Conservation (phyloP, 2,888 invertebrate species). For the Onthophagus sagittarius region DNA sequence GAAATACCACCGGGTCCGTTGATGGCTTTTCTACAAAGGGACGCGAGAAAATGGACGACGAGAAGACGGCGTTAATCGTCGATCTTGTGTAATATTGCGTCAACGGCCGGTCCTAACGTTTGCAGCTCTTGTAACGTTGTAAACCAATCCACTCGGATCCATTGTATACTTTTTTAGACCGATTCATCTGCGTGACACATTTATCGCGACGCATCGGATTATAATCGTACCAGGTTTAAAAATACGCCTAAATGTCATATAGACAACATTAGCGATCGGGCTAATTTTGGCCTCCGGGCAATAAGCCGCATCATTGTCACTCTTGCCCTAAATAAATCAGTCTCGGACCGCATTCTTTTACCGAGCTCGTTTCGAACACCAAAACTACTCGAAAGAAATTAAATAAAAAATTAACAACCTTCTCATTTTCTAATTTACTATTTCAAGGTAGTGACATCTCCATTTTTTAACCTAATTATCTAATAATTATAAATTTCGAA, state of each 20-base stretch:
- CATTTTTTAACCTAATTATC: too few relatives aligned
- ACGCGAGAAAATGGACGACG: background rate
- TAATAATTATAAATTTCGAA: too few relatives aligned
- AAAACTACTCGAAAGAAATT: background rate
- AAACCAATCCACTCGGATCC: background rate
- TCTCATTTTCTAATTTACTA: too few relatives aligned
- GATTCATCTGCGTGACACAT: background rate
- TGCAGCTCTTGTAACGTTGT: background rate
- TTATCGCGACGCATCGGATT: background rate
- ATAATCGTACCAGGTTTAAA: constrained; percentile 7
- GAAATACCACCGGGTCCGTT: background rate
- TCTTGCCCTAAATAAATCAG: background rate
- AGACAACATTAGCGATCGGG: constrained; percentile 18
- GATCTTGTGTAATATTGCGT: background rate
- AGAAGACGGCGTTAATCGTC: background rate
- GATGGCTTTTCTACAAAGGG: background rate
- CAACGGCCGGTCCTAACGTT: constrained; percentile 12
- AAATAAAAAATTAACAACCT: too few relatives aligned
- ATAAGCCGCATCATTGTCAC: background rate
- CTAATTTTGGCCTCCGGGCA: background rate
- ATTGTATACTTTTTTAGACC: background rate
- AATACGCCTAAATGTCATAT: constrained; percentile 18
- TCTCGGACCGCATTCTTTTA: background rate
- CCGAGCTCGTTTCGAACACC: background rate
- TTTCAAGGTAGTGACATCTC: too few relatives aligned